phyloP scores from a whole-genome alignment of 2,888 invertebrate genomes.

The Meteorus colon region DNA sequence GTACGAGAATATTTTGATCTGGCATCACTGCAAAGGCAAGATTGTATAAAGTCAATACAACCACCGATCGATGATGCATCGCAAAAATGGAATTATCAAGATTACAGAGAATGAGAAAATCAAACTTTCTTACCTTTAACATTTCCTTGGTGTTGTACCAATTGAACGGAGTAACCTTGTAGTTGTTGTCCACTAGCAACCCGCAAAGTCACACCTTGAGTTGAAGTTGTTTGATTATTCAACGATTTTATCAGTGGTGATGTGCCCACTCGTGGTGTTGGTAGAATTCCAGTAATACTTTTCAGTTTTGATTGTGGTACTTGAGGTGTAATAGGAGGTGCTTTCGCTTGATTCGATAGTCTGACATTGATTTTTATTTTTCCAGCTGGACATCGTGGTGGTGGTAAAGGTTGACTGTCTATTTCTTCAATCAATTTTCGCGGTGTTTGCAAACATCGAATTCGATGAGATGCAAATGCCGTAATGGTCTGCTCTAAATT shows the following conservation, averaged over 20 bases:
- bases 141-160: constrained; percentile 76
- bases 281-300: constrained; percentile 66
- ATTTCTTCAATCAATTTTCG: constrained; percentile 82
- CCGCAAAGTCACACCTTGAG: constrained; percentile 70
- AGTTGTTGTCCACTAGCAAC: constrained; percentile 71
- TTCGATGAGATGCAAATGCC: constrained; percentile 90
- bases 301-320: constrained; percentile 65
- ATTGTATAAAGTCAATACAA: constrained; percentile 48
- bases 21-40: constrained; percentile 66
- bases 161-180: constrained; percentile 75
- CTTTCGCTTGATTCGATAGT: constrained; percentile 69
- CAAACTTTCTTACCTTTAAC: constrained; percentile 73
- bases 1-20: constrained; percentile 62
- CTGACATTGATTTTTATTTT: constrained; percentile 79
- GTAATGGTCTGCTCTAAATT: constrained; percentile 82
- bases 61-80: constrained; percentile 55
- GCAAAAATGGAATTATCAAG: not conserved
- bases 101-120: not conserved
- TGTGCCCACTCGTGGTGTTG: constrained; percentile 69
- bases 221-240: constrained; percentile 62
- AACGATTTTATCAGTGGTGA: constrained; percentile 70
- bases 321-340: constrained; percentile 55
- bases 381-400: constrained; percentile 80
- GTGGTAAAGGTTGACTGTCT: constrained; percentile 76
- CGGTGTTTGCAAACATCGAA: constrained; percentile 83